A percentile compares a stretch with the other conserved stretches of the same genome.
These are phyloP conservation scores for Euura lappo DNA, from an alignment of 1,140 invertebrate species.

Conservation along the genomic window DNA sequence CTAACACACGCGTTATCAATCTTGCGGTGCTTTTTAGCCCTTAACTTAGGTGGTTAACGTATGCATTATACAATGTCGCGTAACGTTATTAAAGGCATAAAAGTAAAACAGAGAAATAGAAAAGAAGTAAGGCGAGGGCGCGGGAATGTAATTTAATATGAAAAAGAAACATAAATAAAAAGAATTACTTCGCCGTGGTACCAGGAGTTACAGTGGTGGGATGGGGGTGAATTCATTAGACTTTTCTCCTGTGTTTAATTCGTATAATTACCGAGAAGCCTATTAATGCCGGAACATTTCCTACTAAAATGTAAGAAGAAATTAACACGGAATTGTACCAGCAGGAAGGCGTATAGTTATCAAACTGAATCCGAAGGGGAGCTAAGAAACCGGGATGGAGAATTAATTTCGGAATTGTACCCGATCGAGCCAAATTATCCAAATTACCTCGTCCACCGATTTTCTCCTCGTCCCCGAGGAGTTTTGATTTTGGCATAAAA, in stretches of 20 bases:
- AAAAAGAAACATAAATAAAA: too few relatives aligned
- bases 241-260: neutral
- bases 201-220: neutral
- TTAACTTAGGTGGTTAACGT: neutral
- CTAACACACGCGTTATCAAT: neutral
- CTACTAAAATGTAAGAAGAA: constrained; percentile 1
- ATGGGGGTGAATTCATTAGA: neutral
- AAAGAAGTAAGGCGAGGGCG: neutral
- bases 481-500: too few relatives aligned
- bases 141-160: neutral
- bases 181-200: too few relatives aligned
- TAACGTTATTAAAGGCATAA: constrained; percentile 1
- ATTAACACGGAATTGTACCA: neutral
- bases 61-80: neutral
- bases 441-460: too few relatives aligned
- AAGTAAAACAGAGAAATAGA: neutral
- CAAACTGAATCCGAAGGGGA: neutral
- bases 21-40: neutral
- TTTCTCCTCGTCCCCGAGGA: too few relatives aligned
- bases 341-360: neutral
- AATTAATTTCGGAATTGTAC: neutral
- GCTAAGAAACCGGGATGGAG: neutral
- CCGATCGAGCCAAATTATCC: neutral
- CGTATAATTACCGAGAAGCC: neutral
- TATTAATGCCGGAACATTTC: constrained; percentile 1